phyloP scores from a whole-genome alignment of 2,888 invertebrate species.

The Drosophila fungiperda region DNA sequence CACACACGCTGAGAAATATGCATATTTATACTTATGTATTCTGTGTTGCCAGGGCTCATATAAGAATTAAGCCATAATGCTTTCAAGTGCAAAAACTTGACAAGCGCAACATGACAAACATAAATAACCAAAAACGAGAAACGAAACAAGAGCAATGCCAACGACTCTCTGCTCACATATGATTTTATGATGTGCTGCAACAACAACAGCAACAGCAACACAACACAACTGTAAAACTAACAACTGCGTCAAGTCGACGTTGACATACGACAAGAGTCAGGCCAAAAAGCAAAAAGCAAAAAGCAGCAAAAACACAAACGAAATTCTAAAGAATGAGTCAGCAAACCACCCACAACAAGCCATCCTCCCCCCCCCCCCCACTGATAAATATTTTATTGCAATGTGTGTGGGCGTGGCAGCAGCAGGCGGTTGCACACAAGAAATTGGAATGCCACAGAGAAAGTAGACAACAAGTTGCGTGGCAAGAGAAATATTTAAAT shows the following conservation, averaged over 20 bases:
- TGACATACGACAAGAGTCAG: constrained; percentile 72
- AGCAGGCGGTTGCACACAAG: constrained; percentile 53
- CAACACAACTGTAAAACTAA: constrained; percentile 63
- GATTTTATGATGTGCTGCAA: constrained; percentile 76
- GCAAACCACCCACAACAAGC: constrained; percentile 8
- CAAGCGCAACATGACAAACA: constrained; percentile 81
- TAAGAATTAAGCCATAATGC: constrained; percentile 80
- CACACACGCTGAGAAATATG: background rate
- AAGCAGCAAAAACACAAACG: constrained; percentile 27
- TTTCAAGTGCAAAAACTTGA: constrained; percentile 80
- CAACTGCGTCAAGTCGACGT: constrained; percentile 77
- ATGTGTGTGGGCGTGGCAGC: constrained; percentile 31
- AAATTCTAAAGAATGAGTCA: constrained; percentile 52
- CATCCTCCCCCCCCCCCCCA: background rate
- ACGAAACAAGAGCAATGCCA: constrained; percentile 33
- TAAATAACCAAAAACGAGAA: constrained; percentile 70
- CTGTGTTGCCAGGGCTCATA: constrained; percentile 55
- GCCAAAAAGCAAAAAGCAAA: constrained; percentile 39
- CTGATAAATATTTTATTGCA: constrained; percentile 74
- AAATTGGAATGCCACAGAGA: constrained; percentile 77
- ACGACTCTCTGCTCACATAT: constrained; percentile 38
- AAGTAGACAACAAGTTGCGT: constrained; percentile 39
- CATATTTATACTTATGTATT: constrained; percentile 22
- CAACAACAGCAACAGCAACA: constrained; percentile 12
- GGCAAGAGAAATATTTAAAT: constrained; percentile 71